Evolutionary conservation across 2,113 vertebrate species (phyloP).

Genomic region (Cinclus cinclus): DNA sequence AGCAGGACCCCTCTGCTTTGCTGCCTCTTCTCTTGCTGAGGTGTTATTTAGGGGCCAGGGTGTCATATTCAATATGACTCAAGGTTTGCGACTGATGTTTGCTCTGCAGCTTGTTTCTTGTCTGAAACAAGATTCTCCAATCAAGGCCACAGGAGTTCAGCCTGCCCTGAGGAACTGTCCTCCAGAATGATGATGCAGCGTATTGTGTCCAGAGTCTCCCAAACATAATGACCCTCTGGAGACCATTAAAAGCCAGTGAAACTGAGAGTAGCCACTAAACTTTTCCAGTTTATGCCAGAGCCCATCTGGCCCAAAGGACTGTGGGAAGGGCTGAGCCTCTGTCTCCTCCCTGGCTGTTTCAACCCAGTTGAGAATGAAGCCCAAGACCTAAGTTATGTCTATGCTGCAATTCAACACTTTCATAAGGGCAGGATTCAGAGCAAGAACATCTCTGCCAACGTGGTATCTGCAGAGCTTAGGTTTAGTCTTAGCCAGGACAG

Average conservation of each 20-base stretch:
- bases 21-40: background rate
- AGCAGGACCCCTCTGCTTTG: background rate
- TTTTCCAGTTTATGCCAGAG: slow-evolving; percentile 17
- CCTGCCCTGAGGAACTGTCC: background rate
- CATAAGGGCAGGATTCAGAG: background rate
- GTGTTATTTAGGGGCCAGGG: background rate
- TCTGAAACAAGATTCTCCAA: background rate
- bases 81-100: background rate
- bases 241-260: slow-evolving; percentile 29
- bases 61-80: background rate
- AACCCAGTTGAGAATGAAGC: background rate
- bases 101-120: slow-evolving; percentile 7
- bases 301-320: background rate
- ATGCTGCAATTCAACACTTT: background rate
- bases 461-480: background rate
- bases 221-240: background rate
- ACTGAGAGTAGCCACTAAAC: slow-evolving; percentile 43
- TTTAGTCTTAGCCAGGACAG: background rate
- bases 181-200: background rate
- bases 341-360: background rate
- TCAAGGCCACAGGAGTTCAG: slow-evolving; percentile 5
- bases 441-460: background rate
- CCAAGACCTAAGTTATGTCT: background rate
- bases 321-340: background rate
- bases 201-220: slow-evolving; percentile 21